A percentile compares a stretch with the other conserved stretches of the same genome.
phyloP scores from a whole-genome alignment of 2,113 vertebrate species.

The Poeciliopsis prolifica region DNA sequence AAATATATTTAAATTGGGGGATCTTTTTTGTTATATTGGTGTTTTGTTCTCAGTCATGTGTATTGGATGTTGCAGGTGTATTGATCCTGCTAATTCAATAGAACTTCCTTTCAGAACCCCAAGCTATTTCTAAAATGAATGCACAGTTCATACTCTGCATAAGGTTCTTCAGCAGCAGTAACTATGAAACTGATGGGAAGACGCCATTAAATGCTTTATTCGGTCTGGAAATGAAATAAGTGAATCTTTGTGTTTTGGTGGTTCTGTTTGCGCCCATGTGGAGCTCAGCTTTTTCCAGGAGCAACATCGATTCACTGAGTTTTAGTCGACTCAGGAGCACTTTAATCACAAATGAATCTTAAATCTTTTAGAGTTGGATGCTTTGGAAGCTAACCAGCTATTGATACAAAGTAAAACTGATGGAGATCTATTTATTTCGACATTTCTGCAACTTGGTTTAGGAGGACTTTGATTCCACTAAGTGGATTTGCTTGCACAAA shows the following conservation, averaged over 20 bases:
- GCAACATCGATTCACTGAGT: slow-evolving; percentile 31
- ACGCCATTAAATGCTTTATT: slow-evolving; percentile 14
- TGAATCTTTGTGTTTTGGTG: slow-evolving; percentile 2
- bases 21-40: too few species aligned
- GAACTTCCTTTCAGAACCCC: too few species aligned
- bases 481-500: not conserved
- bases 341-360: slow-evolving; percentile 26
- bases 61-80: too few species aligned
- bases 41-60: too few species aligned
- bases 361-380: not conserved
- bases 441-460: not conserved
- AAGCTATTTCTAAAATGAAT: too few species aligned
- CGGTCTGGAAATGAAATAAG: slow-evolving; percentile 1
- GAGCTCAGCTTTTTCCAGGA: slow-evolving; percentile 32
- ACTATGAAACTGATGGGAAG: too few species aligned
- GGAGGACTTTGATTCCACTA: not conserved
- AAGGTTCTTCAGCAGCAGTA: too few species aligned
- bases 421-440: not conserved
- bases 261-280: slow-evolving; percentile 2
- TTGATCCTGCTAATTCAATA: too few species aligned
- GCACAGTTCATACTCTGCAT: too few species aligned
- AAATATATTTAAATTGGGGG: too few species aligned
- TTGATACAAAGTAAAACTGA: not conserved
- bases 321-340: slow-evolving; percentile 6
- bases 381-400: slow-evolving; percentile 20